A percentile compares a stretch with the other conserved stretches of the same genome.
Evolutionary conservation across 2,888 invertebrate genomes (phyloP).

Genomic region (Chironomus tentans): DNA sequence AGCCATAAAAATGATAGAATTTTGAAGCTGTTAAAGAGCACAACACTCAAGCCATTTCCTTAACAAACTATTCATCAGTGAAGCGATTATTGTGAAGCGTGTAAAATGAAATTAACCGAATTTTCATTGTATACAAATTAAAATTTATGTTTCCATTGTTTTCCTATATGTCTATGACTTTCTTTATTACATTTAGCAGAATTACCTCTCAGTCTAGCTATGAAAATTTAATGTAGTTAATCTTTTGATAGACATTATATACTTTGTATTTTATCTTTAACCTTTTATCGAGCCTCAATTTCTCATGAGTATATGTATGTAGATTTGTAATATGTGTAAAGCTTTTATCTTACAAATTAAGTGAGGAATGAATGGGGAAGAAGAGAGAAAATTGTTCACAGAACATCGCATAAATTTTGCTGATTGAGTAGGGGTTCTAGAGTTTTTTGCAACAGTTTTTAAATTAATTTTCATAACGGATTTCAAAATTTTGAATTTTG

Average conservation of each 20-base stretch:
- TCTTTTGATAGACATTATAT: slow-evolving; percentile 18
- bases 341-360: neutral
- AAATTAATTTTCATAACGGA: no score
- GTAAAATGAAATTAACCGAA: slow-evolving; percentile 23
- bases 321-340: neutral
- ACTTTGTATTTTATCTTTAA: slow-evolving; percentile 5
- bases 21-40: slow-evolving; percentile 7
- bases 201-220: neutral
- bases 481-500: no score
- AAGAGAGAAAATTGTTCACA: no score
- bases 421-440: no score
- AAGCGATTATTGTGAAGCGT: slow-evolving; percentile 12
- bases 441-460: no score
- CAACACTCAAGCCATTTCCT: slow-evolving; percentile 16
- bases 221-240: neutral
- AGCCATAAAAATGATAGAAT: neutral
- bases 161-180: neutral
- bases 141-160: slow-evolving; percentile 26
- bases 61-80: slow-evolving; percentile 20
- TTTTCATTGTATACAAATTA: slow-evolving; percentile 26
- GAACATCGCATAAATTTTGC: no score
- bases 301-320: neutral
- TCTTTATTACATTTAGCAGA: neutral
- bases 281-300: slow-evolving; percentile 1
- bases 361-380: neutral